A percentile compares a stretch with the other conserved stretches of the same genome.
Conservation (phyloP, 2,888 invertebrate genomes). For the Drosophila tanythrix region DNA sequence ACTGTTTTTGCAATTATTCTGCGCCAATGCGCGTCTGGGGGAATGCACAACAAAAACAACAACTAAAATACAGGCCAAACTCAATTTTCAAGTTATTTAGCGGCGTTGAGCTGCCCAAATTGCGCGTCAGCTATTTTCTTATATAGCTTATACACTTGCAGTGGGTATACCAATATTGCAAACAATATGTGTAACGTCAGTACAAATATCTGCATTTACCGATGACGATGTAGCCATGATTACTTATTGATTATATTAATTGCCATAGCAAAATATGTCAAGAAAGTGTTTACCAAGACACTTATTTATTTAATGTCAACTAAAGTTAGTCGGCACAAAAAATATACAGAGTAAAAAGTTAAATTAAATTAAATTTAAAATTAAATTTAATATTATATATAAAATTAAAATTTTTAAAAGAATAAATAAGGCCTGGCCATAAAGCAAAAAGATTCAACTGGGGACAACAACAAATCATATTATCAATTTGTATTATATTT, state of each 20-base stretch:
- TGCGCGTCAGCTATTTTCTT: conserved; percentile 26
- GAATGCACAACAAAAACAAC: not conserved
- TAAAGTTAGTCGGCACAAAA: too few species aligned
- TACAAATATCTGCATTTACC: not conserved
- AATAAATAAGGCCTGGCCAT: fast-evolving
- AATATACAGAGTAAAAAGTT: too few species aligned
- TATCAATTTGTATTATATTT: not conserved
- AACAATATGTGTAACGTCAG: not conserved
- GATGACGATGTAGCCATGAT: not conserved
- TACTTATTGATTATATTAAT: not conserved
- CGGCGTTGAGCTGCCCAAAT: conserved; percentile 37
- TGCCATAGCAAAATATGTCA: not conserved
- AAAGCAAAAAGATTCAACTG: not conserved
- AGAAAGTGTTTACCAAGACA: not conserved
- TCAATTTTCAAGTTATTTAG: conserved; percentile 76
- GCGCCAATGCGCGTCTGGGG: conserved; percentile 44
- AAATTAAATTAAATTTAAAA: too few species aligned
- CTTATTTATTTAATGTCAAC: too few species aligned
- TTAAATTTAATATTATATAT: fast-evolving
- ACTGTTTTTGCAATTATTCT: conserved; percentile 60
- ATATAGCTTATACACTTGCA: not conserved
- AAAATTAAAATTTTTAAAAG: too few species aligned
- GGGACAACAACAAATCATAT: not conserved
- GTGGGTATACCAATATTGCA: not conserved
- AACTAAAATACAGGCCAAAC: conserved; percentile 23